phyloP scores from a whole-genome alignment of 1,140 invertebrate species.

The Drosophila cardini region DNA sequence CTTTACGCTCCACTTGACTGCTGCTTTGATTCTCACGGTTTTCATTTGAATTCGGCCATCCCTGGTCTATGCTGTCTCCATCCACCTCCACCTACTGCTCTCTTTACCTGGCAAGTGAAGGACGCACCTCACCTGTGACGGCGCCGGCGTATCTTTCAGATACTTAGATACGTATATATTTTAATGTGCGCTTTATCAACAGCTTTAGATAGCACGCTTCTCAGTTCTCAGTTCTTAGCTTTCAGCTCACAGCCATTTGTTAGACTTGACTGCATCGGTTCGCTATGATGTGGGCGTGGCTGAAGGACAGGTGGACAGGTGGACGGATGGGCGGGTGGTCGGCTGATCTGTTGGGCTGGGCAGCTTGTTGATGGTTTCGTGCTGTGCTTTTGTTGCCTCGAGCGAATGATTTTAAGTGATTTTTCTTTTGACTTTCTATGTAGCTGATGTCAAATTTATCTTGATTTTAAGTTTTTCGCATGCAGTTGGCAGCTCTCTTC shows the following conservation, averaged over 20 bases:
- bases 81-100: not conserved
- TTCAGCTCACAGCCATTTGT: constrained; percentile 53
- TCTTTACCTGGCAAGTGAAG: constrained; percentile 21
- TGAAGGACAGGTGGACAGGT: constrained; percentile 6
- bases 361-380: constrained; percentile 40
- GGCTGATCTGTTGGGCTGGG: constrained; percentile 6
- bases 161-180: constrained; percentile 80
- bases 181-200: constrained; percentile 81
- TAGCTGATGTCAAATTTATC: constrained; percentile 60
- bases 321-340: constrained; percentile 3
- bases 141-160: constrained; percentile 63
- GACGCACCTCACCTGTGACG: constrained; percentile 47
- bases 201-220: constrained; percentile 65
- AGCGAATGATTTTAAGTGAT: constrained; percentile 55
- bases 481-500: constrained; percentile 54
- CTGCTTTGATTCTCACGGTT: constrained; percentile 80
- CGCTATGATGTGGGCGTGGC: constrained; percentile 17
- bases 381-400: constrained; percentile 65
- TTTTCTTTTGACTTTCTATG: constrained; percentile 54
- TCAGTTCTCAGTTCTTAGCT: constrained; percentile 2
- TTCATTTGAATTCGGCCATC: constrained; percentile 73
- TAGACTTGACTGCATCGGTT: constrained; percentile 56
- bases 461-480: constrained; percentile 34
- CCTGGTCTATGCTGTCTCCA: constrained; percentile 9
- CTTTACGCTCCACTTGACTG: constrained; percentile 78